Evolutionary conservation across 1,140 invertebrate genomes (phyloP).

Genomic region (Neodiprion lecontei): DNA sequence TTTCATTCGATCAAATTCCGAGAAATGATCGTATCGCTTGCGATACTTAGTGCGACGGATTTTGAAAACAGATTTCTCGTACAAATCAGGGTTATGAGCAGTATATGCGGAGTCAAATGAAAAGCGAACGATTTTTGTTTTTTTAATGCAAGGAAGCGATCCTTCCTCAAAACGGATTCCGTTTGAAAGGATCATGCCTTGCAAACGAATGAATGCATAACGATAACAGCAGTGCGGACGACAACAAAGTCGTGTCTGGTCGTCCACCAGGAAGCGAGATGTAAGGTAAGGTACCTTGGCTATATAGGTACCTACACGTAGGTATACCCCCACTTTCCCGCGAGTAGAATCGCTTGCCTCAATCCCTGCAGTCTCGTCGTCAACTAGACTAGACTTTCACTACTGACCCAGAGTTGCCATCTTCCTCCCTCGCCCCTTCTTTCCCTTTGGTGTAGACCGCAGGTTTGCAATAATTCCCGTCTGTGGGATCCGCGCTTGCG

Average conservation of each 20-base stretch:
- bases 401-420: conserved; percentile 49
- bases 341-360: conserved; percentile 27
- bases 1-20: too few relatives aligned
- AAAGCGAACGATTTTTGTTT: too few relatives aligned
- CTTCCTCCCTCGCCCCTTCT: conserved; percentile 29
- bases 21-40: too few relatives aligned
- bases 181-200: neutral
- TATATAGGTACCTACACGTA: too few relatives aligned
- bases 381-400: conserved; percentile 47
- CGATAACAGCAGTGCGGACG: too few relatives aligned
- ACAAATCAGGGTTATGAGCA: too few relatives aligned
- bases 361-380: conserved; percentile 32
- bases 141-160: too few relatives aligned
- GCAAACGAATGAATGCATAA: neutral
- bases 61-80: too few relatives aligned
- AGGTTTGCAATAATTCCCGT: neutral
- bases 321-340: neutral
- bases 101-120: too few relatives aligned
- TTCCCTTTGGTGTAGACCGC: neutral
- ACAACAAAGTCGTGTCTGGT: too few relatives aligned
- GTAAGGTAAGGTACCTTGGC: neutral
- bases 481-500: neutral
- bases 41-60: too few relatives aligned
- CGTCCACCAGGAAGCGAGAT: neutral
- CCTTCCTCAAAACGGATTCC: neutral